A percentile compares a stretch with the other conserved stretches of the same genome.
These are phyloP conservation scores for Rhimphoctona megacephalus DNA, from an alignment of 2,888 invertebrate genomes.

Conservation along the genomic window DNA sequence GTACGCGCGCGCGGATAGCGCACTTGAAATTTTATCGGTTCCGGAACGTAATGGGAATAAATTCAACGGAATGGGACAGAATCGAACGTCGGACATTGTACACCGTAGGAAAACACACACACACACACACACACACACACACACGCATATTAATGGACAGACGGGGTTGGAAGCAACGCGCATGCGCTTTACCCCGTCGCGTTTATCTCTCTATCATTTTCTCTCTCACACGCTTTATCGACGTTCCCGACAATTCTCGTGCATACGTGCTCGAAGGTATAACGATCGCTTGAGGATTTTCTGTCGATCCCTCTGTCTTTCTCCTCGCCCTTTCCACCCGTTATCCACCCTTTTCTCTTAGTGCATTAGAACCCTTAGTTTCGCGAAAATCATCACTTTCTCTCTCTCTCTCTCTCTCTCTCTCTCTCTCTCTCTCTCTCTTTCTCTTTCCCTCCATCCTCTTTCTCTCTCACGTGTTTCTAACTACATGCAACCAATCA, in stretches of 20 bases:
- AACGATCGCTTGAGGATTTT: slow-evolving; percentile 60
- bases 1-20: not conserved
- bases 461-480: slow-evolving; percentile 32
- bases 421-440: not conserved
- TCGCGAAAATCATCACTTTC: slow-evolving; percentile 51
- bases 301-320: slow-evolving; percentile 48
- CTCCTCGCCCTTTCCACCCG: slow-evolving; percentile 35
- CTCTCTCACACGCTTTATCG: slow-evolving; percentile 52
- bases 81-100: slow-evolving; percentile 3
- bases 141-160: slow-evolving; percentile 4
- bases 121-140: slow-evolving; percentile 22
- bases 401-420: not conserved
- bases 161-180: slow-evolving; percentile 47
- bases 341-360: slow-evolving; percentile 46
- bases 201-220: not conserved
- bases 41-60: slow-evolving; percentile 6
- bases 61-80: not conserved
- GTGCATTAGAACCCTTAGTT: slow-evolving; percentile 39
- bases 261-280: slow-evolving; percentile 62
- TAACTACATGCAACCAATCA: slow-evolving; percentile 61
- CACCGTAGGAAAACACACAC: not conserved
- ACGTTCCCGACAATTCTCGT: slow-evolving; percentile 61
- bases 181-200: slow-evolving; percentile 59
- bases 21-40: slow-evolving; percentile 23
- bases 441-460: not conserved